Evolutionary conservation across 2,797 vertebrate species (phyloP), one percentile per base, ranked within the genome.

Genomic region (Miichthys miiuy): DNA sequence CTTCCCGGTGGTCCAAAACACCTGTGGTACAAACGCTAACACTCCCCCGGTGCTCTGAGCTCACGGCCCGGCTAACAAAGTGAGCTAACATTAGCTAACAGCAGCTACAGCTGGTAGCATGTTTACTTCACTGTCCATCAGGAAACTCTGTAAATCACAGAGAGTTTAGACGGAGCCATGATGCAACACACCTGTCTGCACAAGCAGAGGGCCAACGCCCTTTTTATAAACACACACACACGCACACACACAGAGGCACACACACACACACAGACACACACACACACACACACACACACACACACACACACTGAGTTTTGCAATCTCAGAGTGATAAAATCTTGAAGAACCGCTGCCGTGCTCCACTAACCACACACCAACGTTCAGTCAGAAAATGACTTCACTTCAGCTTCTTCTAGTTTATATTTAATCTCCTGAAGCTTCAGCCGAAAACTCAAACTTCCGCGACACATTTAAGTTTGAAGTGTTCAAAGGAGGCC

Each of bases 151-250:
- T 38, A 38, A 38, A 38, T 38, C 34, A 38, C 8, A 38, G 34
- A 38, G 8, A 34, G 34, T 38, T 38, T 9, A 38, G 34, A 9
- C 34, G 8, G 34, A 69, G 47, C 47, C 6, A 18, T 61, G 66
- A 75, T 38, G 67, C 52, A 78, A 73, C 66, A 82, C 75, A 75
- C 84, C 86, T 66, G 77, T 42, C 64, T 73, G 75, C 75, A 84
- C 72, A 85, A 68, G 71, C 0, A 2, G 14, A 44, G 0, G 30
- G 75, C 66, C 87, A 75, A 86, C 81, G 23, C 82, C 86, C 79
- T 86, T 30, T 27, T 68, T 55, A 57, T 7, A 47, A 58, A 72
- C 51, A 63, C 42, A 54, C 1, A 56, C 25, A 46, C 16, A 48
- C 56, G 46, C 8, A 30, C 48, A 63, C 44, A 23, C 41, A 42